Percentiles rank a stretch among this genome's conserved stretches.
Evolutionary conservation across 2,113 vertebrate species (phyloP).

Genomic region (Corythornis vintsioides): DNA sequence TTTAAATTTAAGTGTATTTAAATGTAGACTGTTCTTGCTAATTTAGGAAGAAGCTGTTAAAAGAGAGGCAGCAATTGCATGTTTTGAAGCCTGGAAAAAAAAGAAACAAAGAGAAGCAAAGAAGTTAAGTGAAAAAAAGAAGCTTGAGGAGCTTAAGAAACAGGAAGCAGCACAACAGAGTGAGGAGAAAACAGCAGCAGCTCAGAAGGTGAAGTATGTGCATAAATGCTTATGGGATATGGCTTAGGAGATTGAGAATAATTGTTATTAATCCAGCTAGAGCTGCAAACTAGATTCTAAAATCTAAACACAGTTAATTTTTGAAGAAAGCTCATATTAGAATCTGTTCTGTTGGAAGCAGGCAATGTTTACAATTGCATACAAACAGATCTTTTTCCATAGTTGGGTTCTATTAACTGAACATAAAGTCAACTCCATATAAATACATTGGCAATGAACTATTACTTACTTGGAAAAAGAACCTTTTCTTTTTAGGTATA

Average conservation of each 20-base stretch:
- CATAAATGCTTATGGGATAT: neutral
- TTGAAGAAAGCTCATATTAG: neutral
- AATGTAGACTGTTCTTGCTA: neutral
- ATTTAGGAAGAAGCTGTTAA: slow-evolving; percentile 76
- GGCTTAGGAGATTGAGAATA: neutral
- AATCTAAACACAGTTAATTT: neutral
- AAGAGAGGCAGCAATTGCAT: slow-evolving; percentile 83
- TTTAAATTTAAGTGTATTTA: neutral
- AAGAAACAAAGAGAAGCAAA: slow-evolving; percentile 83
- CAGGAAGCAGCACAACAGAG: slow-evolving; percentile 76
- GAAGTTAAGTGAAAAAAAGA: slow-evolving; percentile 77
- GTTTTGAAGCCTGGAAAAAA: slow-evolving; percentile 91
- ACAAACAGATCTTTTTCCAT: neutral
- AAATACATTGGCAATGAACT: neutral
- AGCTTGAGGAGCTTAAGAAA: slow-evolving; percentile 72
- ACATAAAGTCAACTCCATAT: neutral
- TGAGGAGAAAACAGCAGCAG: slow-evolving; percentile 77
- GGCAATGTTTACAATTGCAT: neutral
- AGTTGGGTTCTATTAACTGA: neutral
- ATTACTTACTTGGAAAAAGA: neutral
- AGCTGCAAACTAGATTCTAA: neutral
- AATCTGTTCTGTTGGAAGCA: neutral
- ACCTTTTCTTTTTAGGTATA: neutral
- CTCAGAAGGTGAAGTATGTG: slow-evolving; percentile 72
- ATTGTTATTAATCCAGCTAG: neutral